Evolutionary conservation across 2,888 invertebrate species (phyloP).

Genomic region (Hymenopus coronatus): DNA sequence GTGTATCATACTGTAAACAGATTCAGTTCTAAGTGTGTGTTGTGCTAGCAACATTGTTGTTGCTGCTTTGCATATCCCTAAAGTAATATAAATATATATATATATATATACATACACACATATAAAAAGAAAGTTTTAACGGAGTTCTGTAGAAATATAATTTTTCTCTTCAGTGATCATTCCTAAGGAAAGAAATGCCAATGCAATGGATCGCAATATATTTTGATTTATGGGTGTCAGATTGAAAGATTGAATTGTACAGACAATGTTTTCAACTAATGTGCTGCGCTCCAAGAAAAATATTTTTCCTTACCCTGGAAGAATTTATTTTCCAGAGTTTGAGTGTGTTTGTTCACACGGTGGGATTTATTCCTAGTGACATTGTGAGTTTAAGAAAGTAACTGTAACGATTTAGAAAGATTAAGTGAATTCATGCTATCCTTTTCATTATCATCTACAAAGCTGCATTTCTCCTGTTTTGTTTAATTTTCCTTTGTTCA

Average conservation of each 20-base stretch:
- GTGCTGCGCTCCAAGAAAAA: not conserved
- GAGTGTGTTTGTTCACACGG: not conserved
- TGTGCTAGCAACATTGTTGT: not conserved
- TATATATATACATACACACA: not conserved
- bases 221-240: conserved; percentile 4
- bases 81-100: not conserved
- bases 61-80: conserved; percentile 4
- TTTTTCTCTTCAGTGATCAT: not conserved
- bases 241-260: not conserved
- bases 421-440: not conserved
- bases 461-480: not conserved
- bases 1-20: not conserved
- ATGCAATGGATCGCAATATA: not conserved
- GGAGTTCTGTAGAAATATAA: conserved; percentile 1
- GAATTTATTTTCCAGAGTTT: conserved; percentile 1
- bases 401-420: not conserved
- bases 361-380: not conserved
- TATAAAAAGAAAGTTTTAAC: not conserved
- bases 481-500: not conserved
- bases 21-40: not conserved
- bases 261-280: not conserved
- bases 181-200: conserved; percentile 5
- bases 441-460: not conserved
- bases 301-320: not conserved
- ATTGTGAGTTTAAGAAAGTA: not conserved